Evolutionary conservation across 2,797 vertebrate genomes (phyloP).

Genomic region (Podarcis lilfordi): DNA sequence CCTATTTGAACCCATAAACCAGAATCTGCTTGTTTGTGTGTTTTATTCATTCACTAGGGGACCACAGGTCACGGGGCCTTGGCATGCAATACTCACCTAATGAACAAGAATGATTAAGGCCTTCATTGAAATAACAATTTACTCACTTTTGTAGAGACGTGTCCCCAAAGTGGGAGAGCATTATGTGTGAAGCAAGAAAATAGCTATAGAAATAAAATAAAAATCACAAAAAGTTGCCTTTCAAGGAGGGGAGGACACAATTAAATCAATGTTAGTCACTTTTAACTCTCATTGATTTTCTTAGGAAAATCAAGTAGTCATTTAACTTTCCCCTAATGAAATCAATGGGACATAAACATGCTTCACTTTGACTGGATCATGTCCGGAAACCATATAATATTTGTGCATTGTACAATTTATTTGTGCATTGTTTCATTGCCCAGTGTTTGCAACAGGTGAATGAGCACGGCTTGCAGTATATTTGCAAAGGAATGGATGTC

Average conservation of each 20-base stretch:
- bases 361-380: background rate
- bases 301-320: background rate
- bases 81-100: background rate
- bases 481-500: conserved; percentile 33
- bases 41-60: too few relatives aligned
- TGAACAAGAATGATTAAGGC: background rate
- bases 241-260: background rate
- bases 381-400: background rate
- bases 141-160: background rate
- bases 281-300: background rate
- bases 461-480: background rate
- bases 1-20: too few relatives aligned
- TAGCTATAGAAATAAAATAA: background rate
- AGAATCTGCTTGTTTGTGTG: too few relatives aligned
- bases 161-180: background rate
- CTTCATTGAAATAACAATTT: background rate
- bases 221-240: background rate
- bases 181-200: background rate
- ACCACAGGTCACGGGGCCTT: too few relatives aligned
- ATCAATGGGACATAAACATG: background rate
- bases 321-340: background rate
- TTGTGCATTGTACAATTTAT: background rate
- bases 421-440: background rate
- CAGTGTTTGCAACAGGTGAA: background rate
- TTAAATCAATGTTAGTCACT: background rate